Conservation (phyloP, 2,888 invertebrate genomes). For the Oasisia sp. region DNA sequence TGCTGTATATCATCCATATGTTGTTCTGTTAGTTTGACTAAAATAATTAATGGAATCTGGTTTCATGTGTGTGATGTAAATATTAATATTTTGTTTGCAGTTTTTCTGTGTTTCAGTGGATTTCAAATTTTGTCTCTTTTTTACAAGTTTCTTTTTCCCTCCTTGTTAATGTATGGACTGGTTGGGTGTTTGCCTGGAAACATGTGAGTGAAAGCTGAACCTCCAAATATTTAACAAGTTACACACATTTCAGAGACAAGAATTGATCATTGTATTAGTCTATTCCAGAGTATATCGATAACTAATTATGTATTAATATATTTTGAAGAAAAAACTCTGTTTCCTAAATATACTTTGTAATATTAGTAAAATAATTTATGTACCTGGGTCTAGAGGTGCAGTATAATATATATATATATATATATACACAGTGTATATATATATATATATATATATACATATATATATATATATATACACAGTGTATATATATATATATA, state of each 20-base stretch:
- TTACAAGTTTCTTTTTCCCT: neutral
- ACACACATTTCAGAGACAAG: neutral
- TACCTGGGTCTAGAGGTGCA: no score
- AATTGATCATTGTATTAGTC: no score
- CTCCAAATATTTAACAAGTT: neutral
- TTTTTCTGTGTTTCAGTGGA: neutral
- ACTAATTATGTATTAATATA: no score
- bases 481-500: no score
- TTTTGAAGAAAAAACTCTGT: no score
- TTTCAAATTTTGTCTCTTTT: neutral
- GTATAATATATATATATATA: no score
- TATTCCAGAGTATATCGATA: no score
- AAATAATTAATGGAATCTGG: conserved; percentile 1
- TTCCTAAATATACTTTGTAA: no score
- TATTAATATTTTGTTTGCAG: neutral
- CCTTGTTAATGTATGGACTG: neutral
- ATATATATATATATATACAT: no score
- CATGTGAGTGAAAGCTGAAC: neutral
- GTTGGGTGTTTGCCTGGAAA: neutral
- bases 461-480: neutral
- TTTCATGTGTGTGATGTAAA: neutral
- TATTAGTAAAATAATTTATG: no score
- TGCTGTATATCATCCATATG: neutral
- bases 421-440: no score
- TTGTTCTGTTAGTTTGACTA: neutral